A percentile compares a stretch with the other conserved stretches of the same genome.
phyloP scores from a whole-genome alignment of 2,113 vertebrate genomes.

The Petaurus breviceps region DNA sequence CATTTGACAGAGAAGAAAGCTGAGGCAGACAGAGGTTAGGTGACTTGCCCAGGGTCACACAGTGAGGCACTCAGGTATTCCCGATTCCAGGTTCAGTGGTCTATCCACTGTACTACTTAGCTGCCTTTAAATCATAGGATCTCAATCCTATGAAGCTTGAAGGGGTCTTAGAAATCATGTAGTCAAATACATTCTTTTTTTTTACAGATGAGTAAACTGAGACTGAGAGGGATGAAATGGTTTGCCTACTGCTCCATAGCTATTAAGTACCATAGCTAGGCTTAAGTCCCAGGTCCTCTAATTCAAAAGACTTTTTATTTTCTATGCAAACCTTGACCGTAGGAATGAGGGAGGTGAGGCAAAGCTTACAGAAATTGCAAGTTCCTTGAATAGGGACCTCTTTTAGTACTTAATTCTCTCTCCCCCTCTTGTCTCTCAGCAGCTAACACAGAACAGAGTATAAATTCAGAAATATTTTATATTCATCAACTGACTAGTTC shows the following conservation, averaged over 20 bases:
- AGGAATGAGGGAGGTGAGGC: neutral
- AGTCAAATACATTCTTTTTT: neutral
- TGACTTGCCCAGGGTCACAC: neutral
- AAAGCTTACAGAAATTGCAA: neutral
- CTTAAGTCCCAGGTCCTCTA: neutral
- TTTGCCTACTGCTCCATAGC: neutral
- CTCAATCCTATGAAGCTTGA: neutral
- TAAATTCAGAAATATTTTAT: neutral
- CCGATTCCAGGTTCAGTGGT: neutral
- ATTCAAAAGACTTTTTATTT: neutral
- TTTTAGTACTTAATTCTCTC: neutral
- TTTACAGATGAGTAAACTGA: slow-evolving; percentile 15
- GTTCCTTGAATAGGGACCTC: neutral
- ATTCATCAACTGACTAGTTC: neutral
- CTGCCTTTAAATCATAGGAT: neutral
- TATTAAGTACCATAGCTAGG: neutral
- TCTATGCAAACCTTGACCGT: neutral
- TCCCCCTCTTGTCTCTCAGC: neutral
- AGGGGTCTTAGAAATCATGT: neutral
- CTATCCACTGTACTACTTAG: neutral
- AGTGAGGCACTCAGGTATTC: neutral
- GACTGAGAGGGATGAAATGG: neutral
- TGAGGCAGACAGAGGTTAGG: neutral
- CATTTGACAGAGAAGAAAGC: slow-evolving; percentile 13
- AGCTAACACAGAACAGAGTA: neutral